These are phyloP conservation scores for Xenus cinereus DNA, from an alignment of 2,113 vertebrate species.

Conservation along the genomic window DNA sequence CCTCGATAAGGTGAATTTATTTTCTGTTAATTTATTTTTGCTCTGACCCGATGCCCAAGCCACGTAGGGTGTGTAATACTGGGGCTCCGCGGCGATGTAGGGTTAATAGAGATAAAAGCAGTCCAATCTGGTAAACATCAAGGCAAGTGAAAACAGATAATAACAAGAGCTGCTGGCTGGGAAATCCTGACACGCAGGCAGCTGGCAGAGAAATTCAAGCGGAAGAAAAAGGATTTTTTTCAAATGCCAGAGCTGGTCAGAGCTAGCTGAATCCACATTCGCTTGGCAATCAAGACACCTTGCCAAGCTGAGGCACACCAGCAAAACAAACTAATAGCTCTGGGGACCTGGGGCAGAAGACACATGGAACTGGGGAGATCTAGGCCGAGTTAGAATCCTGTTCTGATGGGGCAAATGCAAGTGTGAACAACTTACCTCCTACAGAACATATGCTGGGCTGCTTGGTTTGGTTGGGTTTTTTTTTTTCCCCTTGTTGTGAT, in stretches of 20 bases:
- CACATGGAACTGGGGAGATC: conserved; percentile 11
- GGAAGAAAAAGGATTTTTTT: conserved; percentile 53
- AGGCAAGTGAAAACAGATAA: conserved; percentile 51
- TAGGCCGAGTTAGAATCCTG: background rate
- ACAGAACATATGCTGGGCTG: background rate
- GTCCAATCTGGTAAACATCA: conserved; percentile 39
- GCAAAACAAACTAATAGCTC: background rate
- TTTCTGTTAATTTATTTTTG: background rate
- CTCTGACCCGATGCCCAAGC: background rate
- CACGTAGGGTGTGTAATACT: background rate
- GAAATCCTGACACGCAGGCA: conserved; percentile 47
- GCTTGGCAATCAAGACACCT: background rate
- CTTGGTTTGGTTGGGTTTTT: background rate
- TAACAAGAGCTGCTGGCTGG: conserved; percentile 24
- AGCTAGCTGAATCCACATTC: conserved; percentile 45
- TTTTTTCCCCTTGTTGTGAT: background rate
- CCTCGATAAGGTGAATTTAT: background rate
- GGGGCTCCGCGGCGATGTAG: background rate
- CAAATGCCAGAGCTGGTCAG: conserved; percentile 41
- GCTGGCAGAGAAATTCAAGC: conserved; percentile 50
- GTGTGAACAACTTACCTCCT: background rate
- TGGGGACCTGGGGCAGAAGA: background rate
- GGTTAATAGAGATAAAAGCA: conserved; percentile 30
- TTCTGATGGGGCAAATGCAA: background rate
- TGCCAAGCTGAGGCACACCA: conserved; percentile 1